Percentiles rank a stretch among this genome's conserved stretches.
These are phyloP conservation scores for Eilema griseolum DNA, from an alignment of 2,888 invertebrate genomes.

Conservation along the genomic window DNA sequence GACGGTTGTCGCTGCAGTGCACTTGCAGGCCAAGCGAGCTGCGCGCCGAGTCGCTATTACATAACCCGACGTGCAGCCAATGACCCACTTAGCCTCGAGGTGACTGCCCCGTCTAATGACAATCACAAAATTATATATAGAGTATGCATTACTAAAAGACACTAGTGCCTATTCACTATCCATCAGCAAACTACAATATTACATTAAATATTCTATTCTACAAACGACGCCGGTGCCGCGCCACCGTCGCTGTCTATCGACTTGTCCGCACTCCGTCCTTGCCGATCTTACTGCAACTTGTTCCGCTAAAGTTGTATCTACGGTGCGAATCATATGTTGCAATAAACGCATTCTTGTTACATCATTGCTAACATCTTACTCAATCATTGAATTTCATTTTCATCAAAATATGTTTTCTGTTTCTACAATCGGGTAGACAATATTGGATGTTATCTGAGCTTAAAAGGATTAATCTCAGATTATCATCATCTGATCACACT, in stretches of 20 bases:
- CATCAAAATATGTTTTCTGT: slow-evolving; percentile 27
- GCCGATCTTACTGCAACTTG: slow-evolving; percentile 40
- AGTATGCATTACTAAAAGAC: slow-evolving; percentile 31
- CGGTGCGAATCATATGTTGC: slow-evolving; percentile 48
- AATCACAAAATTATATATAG: slow-evolving; percentile 62
- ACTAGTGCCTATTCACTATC: slow-evolving; percentile 4
- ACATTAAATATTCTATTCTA: slow-evolving; percentile 18
- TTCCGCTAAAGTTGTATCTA: slow-evolving; percentile 30
- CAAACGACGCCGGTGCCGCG: slow-evolving; percentile 18
- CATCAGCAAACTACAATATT: slow-evolving; percentile 6
- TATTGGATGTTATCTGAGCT: too few relatives aligned
- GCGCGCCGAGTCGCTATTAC: slow-evolving; percentile 63
- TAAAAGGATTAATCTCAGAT: background rate
- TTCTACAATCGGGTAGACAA: background rate
- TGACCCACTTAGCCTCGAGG: slow-evolving; percentile 75
- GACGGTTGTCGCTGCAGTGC: slow-evolving; percentile 35
- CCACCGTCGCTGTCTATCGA: slow-evolving; percentile 12
- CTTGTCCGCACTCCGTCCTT: slow-evolving; percentile 30
- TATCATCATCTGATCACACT: background rate
- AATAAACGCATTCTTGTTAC: slow-evolving; percentile 64
- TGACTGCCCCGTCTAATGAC: slow-evolving; percentile 69
- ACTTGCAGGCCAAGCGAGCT: slow-evolving; percentile 52
- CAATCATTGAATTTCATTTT: slow-evolving; percentile 35
- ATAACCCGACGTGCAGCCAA: slow-evolving; percentile 82
- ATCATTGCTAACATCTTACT: slow-evolving; percentile 49